Evolutionary conservation across 2,797 vertebrate genomes (phyloP), one percentile per base, ranked within the genome.

Genomic region (Phylloscopus collybita): DNA sequence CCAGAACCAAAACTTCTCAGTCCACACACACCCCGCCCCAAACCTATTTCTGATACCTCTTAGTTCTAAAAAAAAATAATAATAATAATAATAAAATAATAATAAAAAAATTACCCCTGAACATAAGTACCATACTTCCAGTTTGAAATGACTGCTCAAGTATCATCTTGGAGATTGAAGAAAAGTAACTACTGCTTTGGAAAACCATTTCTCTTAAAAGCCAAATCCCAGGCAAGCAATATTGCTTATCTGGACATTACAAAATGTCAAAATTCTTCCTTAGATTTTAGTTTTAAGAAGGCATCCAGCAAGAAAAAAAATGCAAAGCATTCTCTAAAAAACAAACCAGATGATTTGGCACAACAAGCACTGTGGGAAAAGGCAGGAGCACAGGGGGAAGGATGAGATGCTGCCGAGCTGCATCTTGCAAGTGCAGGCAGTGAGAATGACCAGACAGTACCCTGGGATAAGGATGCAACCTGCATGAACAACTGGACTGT

Each of bases 121-220:
- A 61, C 0, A 0, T 45, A 73, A 90, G 22, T 26, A 64, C 6
- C 60, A 49, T 23, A 20, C 13, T 60, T 87, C 7, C 60, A 78
- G 16, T 72, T 61, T 72, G 61, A 84, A 86, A 80, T 19, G 26
- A 53, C 22, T 7, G 25, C 40, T 49, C 9, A 65, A 71, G n/a
- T 71, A 45, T 49, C 71, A 80, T 78, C 53, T 15, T 74, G 36
- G 42, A 67, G 18, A 51, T 5, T 11, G 44, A 90, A 88, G 26
- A 88, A 66, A 92, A 85, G 10, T 73, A 91, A 90, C 54, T 34
- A 16, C 42, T 65, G 9, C 34, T 74, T 57, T 54, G 23, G 42
- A 93, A 93, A 78, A 65, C 16, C 6, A 18, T 73, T 91, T 49
- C 82, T 61, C 51, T 76, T 85, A 47, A 70, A 89, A 45, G 79